Evolutionary conservation across 1,140 invertebrate species (phyloP), one percentile per base, ranked within the genome.

Genomic region (Drosophila trapezifrons): DNA sequence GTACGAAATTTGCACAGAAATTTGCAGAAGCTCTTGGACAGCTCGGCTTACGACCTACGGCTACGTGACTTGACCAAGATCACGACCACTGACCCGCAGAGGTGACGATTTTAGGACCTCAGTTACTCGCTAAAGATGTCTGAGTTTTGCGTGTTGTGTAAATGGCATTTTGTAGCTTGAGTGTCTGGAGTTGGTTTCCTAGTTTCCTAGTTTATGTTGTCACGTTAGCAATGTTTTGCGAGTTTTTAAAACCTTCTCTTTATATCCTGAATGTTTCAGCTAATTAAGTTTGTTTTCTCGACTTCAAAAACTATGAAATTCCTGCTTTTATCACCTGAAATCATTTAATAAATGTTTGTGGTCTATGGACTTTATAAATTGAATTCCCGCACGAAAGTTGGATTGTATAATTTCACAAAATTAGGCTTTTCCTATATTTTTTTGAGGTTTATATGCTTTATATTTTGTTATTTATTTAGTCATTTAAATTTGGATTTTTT

Each of bases 51-150:
- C 73, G 46, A 66, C 75, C 73, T 58, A 15, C 49, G 20, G 55
- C 72, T 59, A 59, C 72, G 46, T 73, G 55, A 73, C 46, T 69
- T 52, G 65, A 15, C 67, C 70, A 57, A 76, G 54, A 76, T 66
- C 73, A 51, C 62, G 72, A 76, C 62, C 73, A 59, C 54, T 76
- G 62, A 76, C 73, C 73, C 62, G 25, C 15, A 10, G 72, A 47
- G 47, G 46, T 67, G 73, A 38, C 55, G 35, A 76, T 13, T 65
- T 76, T 20, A 46, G 43, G 49, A 65, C 58, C 58, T n/a, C 35
- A 52, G 32, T 38, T 17, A 45, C 45, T 75, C 52, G 32, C 46
- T 37, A 43, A 29, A 64, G 13, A 65, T 43, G 27, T 49, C 25
- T 51, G 3, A 8, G 5, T n/a, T 43, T 35, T 59, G 13, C 17